Conservation (phyloP, 2,797 vertebrate genomes). For the Neopelma chrysocephalum region DNA sequence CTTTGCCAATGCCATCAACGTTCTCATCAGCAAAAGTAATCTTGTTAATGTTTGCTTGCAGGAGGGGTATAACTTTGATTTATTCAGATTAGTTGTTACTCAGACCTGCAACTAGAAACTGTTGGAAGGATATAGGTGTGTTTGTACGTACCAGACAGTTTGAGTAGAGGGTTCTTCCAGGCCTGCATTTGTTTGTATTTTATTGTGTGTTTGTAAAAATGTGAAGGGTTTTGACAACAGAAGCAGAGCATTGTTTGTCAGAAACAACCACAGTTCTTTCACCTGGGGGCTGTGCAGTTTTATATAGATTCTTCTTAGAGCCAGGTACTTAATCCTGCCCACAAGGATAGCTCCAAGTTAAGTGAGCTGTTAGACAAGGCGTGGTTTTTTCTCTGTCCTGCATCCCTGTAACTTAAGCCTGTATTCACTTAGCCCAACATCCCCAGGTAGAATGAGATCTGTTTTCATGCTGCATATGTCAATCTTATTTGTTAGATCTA, state of each 20-base stretch:
- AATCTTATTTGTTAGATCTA: background rate
- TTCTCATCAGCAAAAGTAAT: background rate
- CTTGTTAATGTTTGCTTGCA: background rate
- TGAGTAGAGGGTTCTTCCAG: background rate
- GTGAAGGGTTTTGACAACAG: background rate
- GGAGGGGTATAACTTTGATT: background rate
- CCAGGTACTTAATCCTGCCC: background rate
- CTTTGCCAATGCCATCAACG: background rate
- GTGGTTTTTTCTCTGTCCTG: background rate
- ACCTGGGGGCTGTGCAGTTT: background rate
- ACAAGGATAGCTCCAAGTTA: background rate
- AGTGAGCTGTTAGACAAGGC: background rate
- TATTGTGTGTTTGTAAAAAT: background rate
- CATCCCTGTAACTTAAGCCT: background rate
- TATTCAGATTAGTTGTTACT: background rate
- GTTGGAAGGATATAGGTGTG: background rate
- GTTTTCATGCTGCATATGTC: background rate
- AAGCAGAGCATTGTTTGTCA: background rate
- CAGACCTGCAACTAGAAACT: background rate
- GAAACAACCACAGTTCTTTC: background rate
- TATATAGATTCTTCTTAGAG: background rate
- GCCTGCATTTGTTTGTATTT: background rate
- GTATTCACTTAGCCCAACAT: background rate
- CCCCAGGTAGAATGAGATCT: background rate
- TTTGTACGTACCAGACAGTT: background rate